Conservation (phyloP, 2,113 vertebrate genomes). For the Oxyura jamaicensis region DNA sequence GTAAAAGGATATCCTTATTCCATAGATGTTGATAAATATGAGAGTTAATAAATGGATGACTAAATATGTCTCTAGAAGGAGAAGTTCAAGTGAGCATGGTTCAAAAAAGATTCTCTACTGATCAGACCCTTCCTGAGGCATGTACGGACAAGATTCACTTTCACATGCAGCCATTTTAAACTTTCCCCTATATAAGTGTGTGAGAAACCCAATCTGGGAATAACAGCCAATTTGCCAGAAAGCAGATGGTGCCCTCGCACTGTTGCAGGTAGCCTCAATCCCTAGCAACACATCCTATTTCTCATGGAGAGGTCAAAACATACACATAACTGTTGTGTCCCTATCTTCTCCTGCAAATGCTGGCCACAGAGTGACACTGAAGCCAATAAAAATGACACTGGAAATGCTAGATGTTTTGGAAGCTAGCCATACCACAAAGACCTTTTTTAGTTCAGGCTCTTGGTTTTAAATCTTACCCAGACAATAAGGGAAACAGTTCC, state of each 20-base stretch:
- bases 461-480: not conserved
- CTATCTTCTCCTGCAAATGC: not conserved
- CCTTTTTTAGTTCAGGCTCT: not conserved
- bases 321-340: not conserved
- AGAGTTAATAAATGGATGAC: not conserved
- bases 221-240: not conserved
- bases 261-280: not conserved
- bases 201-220: not conserved
- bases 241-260: not conserved
- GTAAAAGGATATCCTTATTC: not conserved
- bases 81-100: not conserved
- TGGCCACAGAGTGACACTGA: not conserved
- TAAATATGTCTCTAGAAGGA: not conserved
- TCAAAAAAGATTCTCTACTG: not conserved
- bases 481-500: not conserved
- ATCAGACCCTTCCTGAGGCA: not conserved
- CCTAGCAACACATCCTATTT: not conserved
- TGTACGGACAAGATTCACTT: not conserved
- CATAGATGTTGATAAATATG: accelerated
- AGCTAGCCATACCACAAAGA: not conserved
- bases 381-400: not conserved
- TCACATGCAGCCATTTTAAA: not conserved
- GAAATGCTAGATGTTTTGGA: not conserved
- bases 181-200: not conserved
- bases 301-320: not conserved